Evolutionary conservation across 2,888 invertebrate species (phyloP), one percentile per base, ranked within the genome.

Genomic region (Cantharis nigra): DNA sequence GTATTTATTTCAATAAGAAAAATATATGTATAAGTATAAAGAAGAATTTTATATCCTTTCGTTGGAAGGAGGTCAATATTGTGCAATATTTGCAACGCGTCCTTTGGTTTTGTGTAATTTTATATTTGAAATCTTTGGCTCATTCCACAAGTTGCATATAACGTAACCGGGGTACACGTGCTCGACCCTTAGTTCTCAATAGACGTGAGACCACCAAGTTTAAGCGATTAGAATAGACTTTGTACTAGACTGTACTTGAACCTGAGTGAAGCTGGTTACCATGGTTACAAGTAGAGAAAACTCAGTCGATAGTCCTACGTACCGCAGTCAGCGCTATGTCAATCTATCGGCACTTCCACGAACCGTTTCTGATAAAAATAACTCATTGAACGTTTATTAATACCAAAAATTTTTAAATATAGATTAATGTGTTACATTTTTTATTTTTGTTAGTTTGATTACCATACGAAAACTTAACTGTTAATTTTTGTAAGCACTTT

Each of bases 161-260:
- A 80, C 78, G 63, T 72, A 72, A 76, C 64, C 65, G 30, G 65
- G 69, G 28, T 76, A 74, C 76, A 73, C 78, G 75, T 75, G 78
- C 72, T 75, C 73, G 62, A 62, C 70, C 72, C 70, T 75, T 72
- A 70, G 70, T 69, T 64, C 78, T 78, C 70, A 69, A 64, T 77
- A 30, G 71, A 79, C 76, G 77, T 77, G 80, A 77, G 79, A 80
- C 79, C 77, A 80, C 79, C 77, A 80, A 80, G 75, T 81, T 80
- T 80, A 80, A 79, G 77, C 81, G 80, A 81, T 82, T 82, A 82
- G 76, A 71, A 73, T 71, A 72, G 81, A 82, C 83, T 85, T 86
- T 86, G 82, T 81, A 80, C 82, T 83, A 84, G 86, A 86, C 85
- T 86, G 85, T 86, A 86, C 86, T 83, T 82, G 84, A 86, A 85